Evolutionary conservation across 2,888 invertebrate species (phyloP), one percentile per base, ranked within the genome.

Genomic region (Andrena bucephala): DNA sequence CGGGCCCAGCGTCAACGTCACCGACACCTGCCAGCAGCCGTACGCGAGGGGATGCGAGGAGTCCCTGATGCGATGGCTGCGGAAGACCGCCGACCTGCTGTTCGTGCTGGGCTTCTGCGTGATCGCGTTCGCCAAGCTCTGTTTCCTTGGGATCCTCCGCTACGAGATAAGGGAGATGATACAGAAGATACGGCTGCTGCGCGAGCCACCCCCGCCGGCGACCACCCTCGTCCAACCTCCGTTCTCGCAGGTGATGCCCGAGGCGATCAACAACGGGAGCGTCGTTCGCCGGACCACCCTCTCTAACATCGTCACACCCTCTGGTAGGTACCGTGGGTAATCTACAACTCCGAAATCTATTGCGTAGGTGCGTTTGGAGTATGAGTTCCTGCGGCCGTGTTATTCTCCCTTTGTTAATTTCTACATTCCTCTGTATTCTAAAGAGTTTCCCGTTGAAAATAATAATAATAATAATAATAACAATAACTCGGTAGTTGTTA

Each of bases 121-220:
- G 85, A 97, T 98, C 91, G 97, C 98, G 91, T 98, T 98, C 95
- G 95, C 98, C 90, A 98, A 98, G 94, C 95, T 98, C 94, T 97
- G 97, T 95, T 98, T 98, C 95, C 96, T 98, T 86, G 97, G 97
- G 83, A 97, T 98, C 90, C 95, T 98, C 90, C 96, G 97, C 81
- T 97, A 97, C 95, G 97, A 98, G 95, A 97, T 98, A 92, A 96
- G 97, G 88, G 98, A 98, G 94, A 98, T 98, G 98, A 97, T 98
- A 92, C 97, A 98, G 94, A 98, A 98, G 95, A 98, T 98, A 93
- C 96, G 97, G 92, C 96, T 98, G 93, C 95, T 98, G 84, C 96
- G 92, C 29, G 94, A 93, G 77, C 90, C 90, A 31, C 91, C 92
- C 13, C 92, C 92, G 33, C 91, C 92, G n/a, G 85, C 93, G 0